These are phyloP conservation scores for Phaedon cochleariae DNA, from an alignment of 2,888 invertebrate genomes.

Conservation along the genomic window DNA sequence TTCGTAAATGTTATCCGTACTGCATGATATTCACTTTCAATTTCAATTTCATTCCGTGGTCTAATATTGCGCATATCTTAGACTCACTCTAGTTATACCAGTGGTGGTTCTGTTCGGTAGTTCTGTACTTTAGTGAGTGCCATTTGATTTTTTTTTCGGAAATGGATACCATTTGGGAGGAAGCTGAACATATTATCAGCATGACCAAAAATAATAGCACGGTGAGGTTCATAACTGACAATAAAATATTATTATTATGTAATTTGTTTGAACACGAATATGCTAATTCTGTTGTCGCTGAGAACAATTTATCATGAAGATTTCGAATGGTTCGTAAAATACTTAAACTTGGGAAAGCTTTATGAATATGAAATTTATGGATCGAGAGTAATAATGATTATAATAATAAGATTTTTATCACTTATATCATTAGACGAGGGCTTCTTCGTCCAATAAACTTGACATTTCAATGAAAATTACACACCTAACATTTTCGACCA, in stretches of 20 bases:
- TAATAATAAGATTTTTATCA: too few species aligned
- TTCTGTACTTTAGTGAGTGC: constrained; percentile 28
- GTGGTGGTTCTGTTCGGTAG: constrained; percentile 18
- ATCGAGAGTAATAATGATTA: too few species aligned
- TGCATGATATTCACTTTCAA: constrained; percentile 33
- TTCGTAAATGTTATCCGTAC: constrained; percentile 41
- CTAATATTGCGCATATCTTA: constrained; percentile 13
- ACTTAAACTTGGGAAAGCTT: too few species aligned
- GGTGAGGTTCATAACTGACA: constrained; percentile 36
- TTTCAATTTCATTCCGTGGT: constrained; percentile 28
- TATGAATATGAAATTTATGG: too few species aligned
- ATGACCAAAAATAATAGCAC: constrained; percentile 41
- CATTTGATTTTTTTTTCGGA: constrained; percentile 7
- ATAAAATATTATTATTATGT: background rate
- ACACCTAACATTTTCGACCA: too few species aligned
- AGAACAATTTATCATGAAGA: background rate
- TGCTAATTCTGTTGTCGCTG: background rate
- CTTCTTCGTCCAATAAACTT: too few species aligned
- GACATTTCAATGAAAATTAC: too few species aligned
- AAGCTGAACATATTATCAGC: constrained; percentile 43
- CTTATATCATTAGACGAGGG: too few species aligned
- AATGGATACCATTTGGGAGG: constrained; percentile 45
- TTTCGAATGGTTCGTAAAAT: too few species aligned
- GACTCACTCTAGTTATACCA: background rate
- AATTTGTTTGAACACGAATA: background rate